Evolutionary conservation across 2,888 invertebrate species (phyloP).

Genomic region (Drosophila sordidula): DNA sequence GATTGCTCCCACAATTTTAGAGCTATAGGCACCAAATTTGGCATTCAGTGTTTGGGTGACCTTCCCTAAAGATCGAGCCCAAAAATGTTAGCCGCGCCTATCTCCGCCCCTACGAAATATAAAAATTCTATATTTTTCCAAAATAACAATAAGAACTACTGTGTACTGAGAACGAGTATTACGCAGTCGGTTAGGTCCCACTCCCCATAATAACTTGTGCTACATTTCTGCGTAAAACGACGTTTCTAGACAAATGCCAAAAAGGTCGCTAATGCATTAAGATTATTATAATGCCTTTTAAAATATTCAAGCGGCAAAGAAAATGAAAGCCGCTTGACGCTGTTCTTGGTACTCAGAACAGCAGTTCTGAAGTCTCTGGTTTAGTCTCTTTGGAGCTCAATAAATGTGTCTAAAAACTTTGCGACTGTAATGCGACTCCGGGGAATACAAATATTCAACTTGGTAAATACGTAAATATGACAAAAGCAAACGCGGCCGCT

Average conservation of each 20-base stretch:
- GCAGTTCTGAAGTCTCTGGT: constrained; percentile 15
- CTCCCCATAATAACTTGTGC: background rate
- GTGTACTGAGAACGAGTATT: no score
- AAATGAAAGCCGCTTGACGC: constrained; percentile 41
- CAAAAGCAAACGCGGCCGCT: constrained; percentile 42
- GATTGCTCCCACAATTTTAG: no score
- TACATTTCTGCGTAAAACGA: background rate
- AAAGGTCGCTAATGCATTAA: constrained; percentile 39
- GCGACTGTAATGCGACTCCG: constrained; percentile 59
- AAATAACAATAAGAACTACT: no score
- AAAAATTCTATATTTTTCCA: no score
- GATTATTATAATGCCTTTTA: constrained; percentile 55
- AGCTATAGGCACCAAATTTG: no score
- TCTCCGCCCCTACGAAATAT: no score
- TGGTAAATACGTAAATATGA: constrained; percentile 57
- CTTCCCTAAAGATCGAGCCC: no score
- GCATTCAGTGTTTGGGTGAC: no score
- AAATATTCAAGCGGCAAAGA: constrained; percentile 43
- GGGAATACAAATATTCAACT: constrained; percentile 62
- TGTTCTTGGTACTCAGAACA: constrained; percentile 4
- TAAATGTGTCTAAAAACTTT: constrained; percentile 61
- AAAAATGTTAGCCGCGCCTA: no score
- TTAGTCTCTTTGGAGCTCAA: constrained; percentile 47
- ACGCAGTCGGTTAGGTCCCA: no score
- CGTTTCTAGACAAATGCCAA: constrained; percentile 10